Conservation (phyloP, 2,797 vertebrate genomes). For the Momotus momota region DNA sequence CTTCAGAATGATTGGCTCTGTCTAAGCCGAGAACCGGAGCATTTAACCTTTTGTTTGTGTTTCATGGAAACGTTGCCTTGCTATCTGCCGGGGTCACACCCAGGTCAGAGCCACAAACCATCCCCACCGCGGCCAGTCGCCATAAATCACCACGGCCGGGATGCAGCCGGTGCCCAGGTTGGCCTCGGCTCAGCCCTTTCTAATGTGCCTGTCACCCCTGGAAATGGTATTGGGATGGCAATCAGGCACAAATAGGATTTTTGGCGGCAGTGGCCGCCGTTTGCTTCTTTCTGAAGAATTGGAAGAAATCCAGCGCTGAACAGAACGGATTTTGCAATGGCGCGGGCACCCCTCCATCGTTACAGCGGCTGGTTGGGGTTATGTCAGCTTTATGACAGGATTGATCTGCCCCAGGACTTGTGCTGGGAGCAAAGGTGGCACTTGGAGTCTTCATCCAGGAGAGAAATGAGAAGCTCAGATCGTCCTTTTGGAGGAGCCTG, state of each 20-base stretch:
- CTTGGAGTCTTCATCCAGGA: not conserved
- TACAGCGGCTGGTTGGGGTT: rapidly evolving
- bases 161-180: not conserved
- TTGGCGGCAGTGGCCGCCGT: not conserved
- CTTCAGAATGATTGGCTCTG: constrained; percentile 78
- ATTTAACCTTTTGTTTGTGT: constrained; percentile 84
- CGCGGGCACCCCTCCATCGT: rapidly evolving
- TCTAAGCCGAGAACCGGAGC: constrained; percentile 71
- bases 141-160: constrained; percentile 75
- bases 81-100: constrained; percentile 83
- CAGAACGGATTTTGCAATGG: not conserved
- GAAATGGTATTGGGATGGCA: not conserved
- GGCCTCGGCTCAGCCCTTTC: constrained; percentile 48
- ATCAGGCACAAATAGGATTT: not conserved
- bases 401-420: not conserved
- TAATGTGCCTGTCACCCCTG: constrained; percentile 23
- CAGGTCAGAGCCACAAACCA: constrained; percentile 85
- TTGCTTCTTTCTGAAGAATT: not conserved
- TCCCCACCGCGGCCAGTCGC: constrained; percentile 78
- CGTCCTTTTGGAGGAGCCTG: not conserved
- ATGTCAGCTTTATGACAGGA: not conserved
- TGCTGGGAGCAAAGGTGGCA: not conserved
- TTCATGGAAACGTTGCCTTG: constrained; percentile 82
- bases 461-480: not conserved
- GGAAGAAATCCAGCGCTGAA: not conserved